These are phyloP conservation scores for Eulithis prunata DNA, from an alignment of 2,888 invertebrate species.

Conservation along the genomic window DNA sequence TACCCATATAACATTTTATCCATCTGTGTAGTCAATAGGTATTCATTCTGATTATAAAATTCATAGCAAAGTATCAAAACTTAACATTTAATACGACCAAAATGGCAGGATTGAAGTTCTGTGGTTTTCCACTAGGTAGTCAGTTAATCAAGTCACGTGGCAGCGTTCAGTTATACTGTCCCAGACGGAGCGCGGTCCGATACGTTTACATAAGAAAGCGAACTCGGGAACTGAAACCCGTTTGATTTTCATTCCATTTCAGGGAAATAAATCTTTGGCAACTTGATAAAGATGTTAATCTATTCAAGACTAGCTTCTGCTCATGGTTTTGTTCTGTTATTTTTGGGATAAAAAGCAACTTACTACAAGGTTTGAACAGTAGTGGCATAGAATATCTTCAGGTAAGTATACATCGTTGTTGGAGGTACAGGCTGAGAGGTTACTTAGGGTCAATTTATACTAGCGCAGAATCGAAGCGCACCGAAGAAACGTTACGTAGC, in stretches of 20 bases:
- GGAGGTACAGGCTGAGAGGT: too few species aligned
- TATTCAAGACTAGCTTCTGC: slow-evolving; percentile 1
- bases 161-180: slow-evolving; percentile 65
- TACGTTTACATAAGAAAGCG: slow-evolving; percentile 44
- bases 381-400: too few species aligned
- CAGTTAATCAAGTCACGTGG: slow-evolving; percentile 63
- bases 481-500: too few species aligned
- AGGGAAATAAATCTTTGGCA: slow-evolving; percentile 18
- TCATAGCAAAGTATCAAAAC: too few species aligned
- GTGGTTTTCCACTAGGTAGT: slow-evolving; percentile 43
- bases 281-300: slow-evolving; percentile 20
- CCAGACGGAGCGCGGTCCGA: slow-evolving; percentile 53
- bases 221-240: slow-evolving; percentile 15
- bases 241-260: slow-evolving; percentile 25
- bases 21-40: too few species aligned
- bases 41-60: too few species aligned
- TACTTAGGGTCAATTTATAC: too few species aligned
- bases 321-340: background rate
- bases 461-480: too few species aligned
- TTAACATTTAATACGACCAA: background rate
- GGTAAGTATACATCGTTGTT: too few species aligned
- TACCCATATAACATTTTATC: too few species aligned
- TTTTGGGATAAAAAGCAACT: too few species aligned
- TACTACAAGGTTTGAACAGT: too few species aligned
- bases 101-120: slow-evolving; percentile 10